These are phyloP conservation scores for Bubo scandiacus DNA, from an alignment of 2,113 vertebrate genomes.

Conservation along the genomic window DNA sequence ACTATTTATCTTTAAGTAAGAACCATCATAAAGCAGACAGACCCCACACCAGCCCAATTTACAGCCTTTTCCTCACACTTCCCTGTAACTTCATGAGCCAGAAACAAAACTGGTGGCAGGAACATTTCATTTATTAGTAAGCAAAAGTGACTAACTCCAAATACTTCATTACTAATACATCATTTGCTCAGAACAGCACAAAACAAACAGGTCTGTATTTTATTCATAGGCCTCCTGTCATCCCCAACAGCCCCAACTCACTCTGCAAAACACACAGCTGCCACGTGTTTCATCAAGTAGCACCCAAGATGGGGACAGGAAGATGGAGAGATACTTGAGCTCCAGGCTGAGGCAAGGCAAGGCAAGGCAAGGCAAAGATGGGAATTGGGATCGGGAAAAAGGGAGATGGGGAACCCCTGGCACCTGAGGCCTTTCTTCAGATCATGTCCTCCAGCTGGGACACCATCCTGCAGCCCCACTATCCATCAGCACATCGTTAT, in stretches of 20 bases:
- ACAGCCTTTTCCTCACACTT: background rate
- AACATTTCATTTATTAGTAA: constrained; percentile 26
- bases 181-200: background rate
- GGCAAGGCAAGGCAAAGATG: background rate
- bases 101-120: background rate
- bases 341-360: background rate
- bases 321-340: background rate
- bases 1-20: background rate
- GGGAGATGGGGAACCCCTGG: background rate
- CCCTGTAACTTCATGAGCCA: background rate
- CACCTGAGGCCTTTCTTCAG: background rate
- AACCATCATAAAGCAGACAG: background rate
- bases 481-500: background rate
- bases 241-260: background rate
- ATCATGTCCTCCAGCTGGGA: background rate
- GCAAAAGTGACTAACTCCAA: constrained; percentile 15
- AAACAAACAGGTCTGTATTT: constrained; percentile 42
- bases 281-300: rapidly evolving
- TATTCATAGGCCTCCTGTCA: constrained; percentile 36
- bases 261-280: background rate
- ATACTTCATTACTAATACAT: constrained; percentile 57
- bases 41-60: background rate
- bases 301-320: rapidly evolving
- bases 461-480: background rate
- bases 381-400: rapidly evolving